Conservation (phyloP, 2,797 vertebrate species). For the Chloroceryle inda region DNA sequence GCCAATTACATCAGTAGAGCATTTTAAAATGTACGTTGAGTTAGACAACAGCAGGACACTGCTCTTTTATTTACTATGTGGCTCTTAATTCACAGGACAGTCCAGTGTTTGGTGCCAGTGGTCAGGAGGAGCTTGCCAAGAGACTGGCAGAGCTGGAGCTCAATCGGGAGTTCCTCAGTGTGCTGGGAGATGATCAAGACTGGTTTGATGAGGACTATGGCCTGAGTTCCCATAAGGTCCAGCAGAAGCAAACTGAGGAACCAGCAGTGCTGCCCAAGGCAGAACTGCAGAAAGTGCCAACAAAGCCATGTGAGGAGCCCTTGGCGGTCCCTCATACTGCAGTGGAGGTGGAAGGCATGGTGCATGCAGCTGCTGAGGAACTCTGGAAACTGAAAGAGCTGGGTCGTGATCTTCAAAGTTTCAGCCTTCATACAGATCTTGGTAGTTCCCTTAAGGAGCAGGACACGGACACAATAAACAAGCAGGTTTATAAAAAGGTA, state of each 20-base stretch:
- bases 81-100: constrained; percentile 85
- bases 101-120: constrained; percentile 90
- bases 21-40: neutral
- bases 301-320: constrained; percentile 87
- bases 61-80: neutral
- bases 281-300: constrained; percentile 80
- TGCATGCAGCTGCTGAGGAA: constrained; percentile 86
- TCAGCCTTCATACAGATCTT: constrained; percentile 81
- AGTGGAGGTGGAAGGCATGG: constrained; percentile 90
- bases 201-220: constrained; percentile 99
- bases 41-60: neutral
- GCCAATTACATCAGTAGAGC: neutral
- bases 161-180: constrained; percentile 89
- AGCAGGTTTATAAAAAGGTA: constrained; percentile 92
- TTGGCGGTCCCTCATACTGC: constrained; percentile 91
- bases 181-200: constrained; percentile 93
- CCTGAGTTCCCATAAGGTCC: constrained; percentile 89
- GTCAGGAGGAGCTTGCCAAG: constrained; percentile 94
- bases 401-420: constrained; percentile 78
- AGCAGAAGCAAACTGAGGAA: constrained; percentile 86
- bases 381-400: constrained; percentile 91
- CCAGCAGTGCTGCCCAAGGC: constrained; percentile 78
- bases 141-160: constrained; percentile 93
- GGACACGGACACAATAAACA: constrained; percentile 86
- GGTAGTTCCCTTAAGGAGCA: constrained; percentile 74